Evolutionary conservation across 2,888 invertebrate genomes (phyloP), one percentile per base, ranked within the genome.

Genomic region (Melinaea menophilus): DNA sequence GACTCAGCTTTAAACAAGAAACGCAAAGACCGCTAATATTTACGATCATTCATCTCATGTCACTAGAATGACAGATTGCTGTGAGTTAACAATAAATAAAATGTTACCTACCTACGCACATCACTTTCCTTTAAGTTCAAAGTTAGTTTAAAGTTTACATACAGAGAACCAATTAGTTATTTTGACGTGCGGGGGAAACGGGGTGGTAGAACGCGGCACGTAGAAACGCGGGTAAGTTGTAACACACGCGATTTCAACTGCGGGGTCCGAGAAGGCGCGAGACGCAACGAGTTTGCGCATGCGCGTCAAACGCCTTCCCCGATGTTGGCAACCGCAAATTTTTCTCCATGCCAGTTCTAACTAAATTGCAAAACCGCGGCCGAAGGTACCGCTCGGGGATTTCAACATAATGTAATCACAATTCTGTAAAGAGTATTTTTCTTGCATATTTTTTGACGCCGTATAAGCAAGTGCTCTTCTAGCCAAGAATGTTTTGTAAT

Each of bases 361-460:
- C 79, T 82, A 87, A 90, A 89, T 89, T 88, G 85, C 86, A 73
- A 86, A 89, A 84, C 87, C 89, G 75, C 80, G 75, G 75, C 78
- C 79, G 80, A 78, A 85, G 82, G 82, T 79, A 82, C 76, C 78
- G 79, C 80, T 72, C 77, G 80, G 82, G 85, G 81, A 82, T 80
- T 78, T 71, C 68, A 75, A 76, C 78, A 77, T 78, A 78, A 81
- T 80, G 83, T 85, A 86, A 87, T 86, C 84, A 85, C 82, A 75
- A 84, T 76, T 77, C 76, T 63, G 80, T 80, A 85, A 86, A 81
- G 79, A 83, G 81, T 64, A 74, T 72, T 79, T 77, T 79, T 80
- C 79, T 75, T 79, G 73, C 76, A 58, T 55, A 48, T 56, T 55
- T 46, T 57, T 80, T 79, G 73, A 78, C 33, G 31, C 41, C 13